Base-by-base conservation (phyloP, 2,888 invertebrate genomes). In the Anorthoa munda region DNA sequence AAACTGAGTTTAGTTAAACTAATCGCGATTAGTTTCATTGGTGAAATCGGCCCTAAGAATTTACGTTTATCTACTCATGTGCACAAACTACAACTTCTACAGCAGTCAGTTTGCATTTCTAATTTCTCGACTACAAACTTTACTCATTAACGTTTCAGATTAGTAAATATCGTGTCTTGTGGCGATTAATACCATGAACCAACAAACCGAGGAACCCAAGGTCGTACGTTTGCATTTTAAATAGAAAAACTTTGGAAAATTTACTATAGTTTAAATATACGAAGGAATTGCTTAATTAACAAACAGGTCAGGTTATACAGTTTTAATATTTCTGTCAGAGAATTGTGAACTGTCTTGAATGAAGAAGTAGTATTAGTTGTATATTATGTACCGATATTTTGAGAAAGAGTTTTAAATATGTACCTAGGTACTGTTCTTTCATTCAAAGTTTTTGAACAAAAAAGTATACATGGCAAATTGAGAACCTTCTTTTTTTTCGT, bases 131-230 rank as follows among this genome's bases (percentile, higher is more conserved):
- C 18, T 65, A 64, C n/a, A 65, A 81, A 81, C 84, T 81, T 81
- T 66, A 11, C 63, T 81, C 72, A 84, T 81, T 72, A 82, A 56
- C 56, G 55, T 76, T 31, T 82, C 72, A 70, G 69, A 82, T 82
- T 72, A 58, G 77, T 63, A 61, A 76, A 79, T 86, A 83, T 84
- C 87, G 84, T 87, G 86, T 73, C 72, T 55, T 31, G 70, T n/a
- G 46, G 58, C 70, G 68, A 87, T 86, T 86, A 81, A 75, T 77
- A 63, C 56, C 60, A 17, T 39, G 39, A 39, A 39, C 39, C 60
- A 60, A 60, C 60, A 60, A 45, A 39, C 21, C 21, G 45, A 59
- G n/a, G 21, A 45, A 31, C 23, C 63, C 82, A 87, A 87, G 87
- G 89, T 85, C 82, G 75, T 81, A n/a, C 21, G 71, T 75, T 75